A percentile compares a stretch with the other conserved stretches of the same genome.
Conservation (phyloP, 2,113 vertebrate species). For the Acrocephalus arundinaceus region DNA sequence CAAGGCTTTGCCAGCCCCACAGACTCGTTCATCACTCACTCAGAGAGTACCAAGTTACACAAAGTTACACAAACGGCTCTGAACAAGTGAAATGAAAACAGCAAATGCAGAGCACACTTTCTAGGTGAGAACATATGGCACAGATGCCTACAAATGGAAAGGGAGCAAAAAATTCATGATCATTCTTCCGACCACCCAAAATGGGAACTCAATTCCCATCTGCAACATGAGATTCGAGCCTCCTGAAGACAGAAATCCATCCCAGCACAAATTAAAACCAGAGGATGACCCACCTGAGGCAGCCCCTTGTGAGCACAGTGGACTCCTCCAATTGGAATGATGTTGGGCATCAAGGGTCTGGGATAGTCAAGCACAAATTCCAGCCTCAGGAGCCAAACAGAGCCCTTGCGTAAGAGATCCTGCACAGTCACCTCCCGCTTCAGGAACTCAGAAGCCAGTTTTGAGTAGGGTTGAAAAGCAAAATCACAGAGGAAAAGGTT, state of each 20-base stretch:
- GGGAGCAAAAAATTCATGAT: not conserved
- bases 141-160: not conserved
- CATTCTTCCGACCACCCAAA: rapidly evolving
- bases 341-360: conserved; percentile 85
- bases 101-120: not conserved
- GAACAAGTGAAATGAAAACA: rapidly evolving
- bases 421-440: conserved; percentile 61
- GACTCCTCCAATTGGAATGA: conserved; percentile 70
- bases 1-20: not conserved
- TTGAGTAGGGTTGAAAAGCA: no score
- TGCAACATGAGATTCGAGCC: no score
- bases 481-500: conserved; percentile 69
- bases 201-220: rapidly evolving
- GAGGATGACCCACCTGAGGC: not conserved
- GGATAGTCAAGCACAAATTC: conserved; percentile 70
- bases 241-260: not conserved
- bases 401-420: conserved; percentile 73
- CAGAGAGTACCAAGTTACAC: not conserved
- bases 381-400: conserved; percentile 82
- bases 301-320: conserved; percentile 35
- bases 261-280: not conserved
- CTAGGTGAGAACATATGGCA: rapidly evolving
- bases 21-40: rapidly evolving
- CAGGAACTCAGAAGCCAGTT: conserved; percentile 73
- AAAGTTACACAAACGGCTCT: not conserved